These are phyloP conservation scores for Dasysyrphus albostriatus DNA, from an alignment of 2,888 invertebrate genomes.

Conservation along the genomic window DNA sequence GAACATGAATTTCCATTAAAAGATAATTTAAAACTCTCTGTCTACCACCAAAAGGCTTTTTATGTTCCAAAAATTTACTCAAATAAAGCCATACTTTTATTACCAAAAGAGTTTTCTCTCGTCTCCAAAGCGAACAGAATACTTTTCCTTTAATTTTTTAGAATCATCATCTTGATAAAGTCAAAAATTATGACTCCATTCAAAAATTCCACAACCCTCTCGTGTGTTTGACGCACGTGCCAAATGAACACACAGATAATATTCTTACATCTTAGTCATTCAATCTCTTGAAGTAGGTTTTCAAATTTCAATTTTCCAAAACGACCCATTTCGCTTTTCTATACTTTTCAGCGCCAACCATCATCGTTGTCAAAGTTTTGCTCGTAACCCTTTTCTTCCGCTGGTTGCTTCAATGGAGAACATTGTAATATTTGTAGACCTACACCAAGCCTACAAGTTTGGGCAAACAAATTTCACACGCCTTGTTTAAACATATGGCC, in stretches of 20 bases:
- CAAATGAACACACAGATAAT: slow-evolving; percentile 20
- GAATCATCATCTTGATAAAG: neutral
- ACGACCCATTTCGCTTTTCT: slow-evolving; percentile 40
- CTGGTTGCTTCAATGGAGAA: neutral
- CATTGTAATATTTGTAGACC: slow-evolving; percentile 25
- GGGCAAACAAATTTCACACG: slow-evolving; percentile 42
- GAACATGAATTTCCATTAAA: neutral
- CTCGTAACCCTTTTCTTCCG: neutral
- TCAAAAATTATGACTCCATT: slow-evolving; percentile 26
- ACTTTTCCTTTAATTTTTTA: too few species aligned
- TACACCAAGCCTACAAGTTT: slow-evolving; percentile 34
- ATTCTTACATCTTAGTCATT: slow-evolving; percentile 20
- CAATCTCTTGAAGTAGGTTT: slow-evolving; percentile 50
- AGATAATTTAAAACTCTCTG: neutral
- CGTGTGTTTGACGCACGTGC: neutral
- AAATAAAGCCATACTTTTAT: neutral
- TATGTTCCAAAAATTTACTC: neutral
- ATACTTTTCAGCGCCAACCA: neutral
- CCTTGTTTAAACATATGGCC: slow-evolving; percentile 37
- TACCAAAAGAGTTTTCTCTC: neutral
- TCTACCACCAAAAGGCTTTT: neutral
- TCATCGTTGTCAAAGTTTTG: slow-evolving; percentile 21
- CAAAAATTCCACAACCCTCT: neutral
- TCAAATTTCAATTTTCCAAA: slow-evolving; percentile 72
- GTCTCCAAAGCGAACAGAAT: too few species aligned